Evolutionary conservation across 1,140 invertebrate genomes (phyloP).

Genomic region (Phthorimaea operculella): DNA sequence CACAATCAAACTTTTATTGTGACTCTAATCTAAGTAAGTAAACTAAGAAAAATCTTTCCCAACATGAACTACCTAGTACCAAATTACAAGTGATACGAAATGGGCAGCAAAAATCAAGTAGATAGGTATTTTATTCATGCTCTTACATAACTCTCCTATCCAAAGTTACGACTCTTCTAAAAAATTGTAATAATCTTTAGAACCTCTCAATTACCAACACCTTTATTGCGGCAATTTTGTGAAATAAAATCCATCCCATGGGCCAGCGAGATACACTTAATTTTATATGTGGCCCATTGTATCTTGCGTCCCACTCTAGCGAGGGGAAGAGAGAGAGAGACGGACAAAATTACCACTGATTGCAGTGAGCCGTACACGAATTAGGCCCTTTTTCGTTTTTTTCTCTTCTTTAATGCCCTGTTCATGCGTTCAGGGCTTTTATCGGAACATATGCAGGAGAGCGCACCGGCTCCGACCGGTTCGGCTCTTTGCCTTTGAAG

Average conservation of each 20-base stretch:
- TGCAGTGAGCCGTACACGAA: conserved; percentile 57
- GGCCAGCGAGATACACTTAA: conserved; percentile 45
- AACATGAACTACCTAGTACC: too few species aligned
- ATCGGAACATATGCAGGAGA: conserved; percentile 56
- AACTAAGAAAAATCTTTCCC: too few species aligned
- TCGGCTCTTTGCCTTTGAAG: conserved; percentile 53
- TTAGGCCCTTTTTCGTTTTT: conserved; percentile 51
- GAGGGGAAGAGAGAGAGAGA: conserved; percentile 19
- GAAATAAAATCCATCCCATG: conserved; percentile 44
- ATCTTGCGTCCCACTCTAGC: conserved; percentile 23
- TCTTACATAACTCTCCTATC: background rate
- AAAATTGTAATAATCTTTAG: conserved; percentile 34
- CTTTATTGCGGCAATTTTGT: conserved; percentile 49
- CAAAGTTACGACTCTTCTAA: conserved; percentile 10
- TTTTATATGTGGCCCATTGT: conserved; percentile 48
- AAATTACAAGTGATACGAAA: too few species aligned
- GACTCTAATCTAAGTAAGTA: too few species aligned
- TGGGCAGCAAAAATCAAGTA: too few species aligned
- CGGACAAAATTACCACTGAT: conserved; percentile 53
- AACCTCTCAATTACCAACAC: conserved; percentile 47
- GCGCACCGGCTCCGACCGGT: conserved; percentile 55
- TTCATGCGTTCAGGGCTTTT: conserved; percentile 57
- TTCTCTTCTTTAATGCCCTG: conserved; percentile 54
- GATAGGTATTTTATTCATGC: too few species aligned
- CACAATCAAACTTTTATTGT: too few species aligned